Evolutionary conservation across 1,140 invertebrate species (phyloP), one percentile per base, ranked within the genome.

Genomic region (Trypoxylus dichotomus): DNA sequence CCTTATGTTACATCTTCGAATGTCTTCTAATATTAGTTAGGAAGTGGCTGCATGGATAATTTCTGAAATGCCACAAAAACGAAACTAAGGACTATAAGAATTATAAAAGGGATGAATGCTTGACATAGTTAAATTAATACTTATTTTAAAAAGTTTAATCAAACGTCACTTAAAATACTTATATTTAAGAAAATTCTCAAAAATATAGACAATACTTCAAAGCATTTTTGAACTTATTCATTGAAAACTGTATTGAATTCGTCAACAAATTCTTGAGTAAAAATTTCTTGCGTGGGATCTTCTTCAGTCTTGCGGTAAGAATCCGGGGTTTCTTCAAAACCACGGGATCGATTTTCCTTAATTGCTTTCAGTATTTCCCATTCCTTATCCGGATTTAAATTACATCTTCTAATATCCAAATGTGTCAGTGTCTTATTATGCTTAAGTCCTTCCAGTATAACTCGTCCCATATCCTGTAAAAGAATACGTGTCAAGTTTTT

Each of bases 391-490:
- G 72, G 11, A 74, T 27, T 19, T 7, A 74, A 74, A 41, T 74
- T 43, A 27, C 72, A 74, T 37, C 72, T 74, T 41, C 72, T 13
- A 21, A 37, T n/a, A 19, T 74, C 72, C 6, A 74, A 27, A 74
- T 74, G 29, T 10, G 32, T 41, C 37, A 74, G 32, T 2, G 29
- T 37, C 27, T 37, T 74, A n/a, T 74, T 74, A 37, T 41, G 15
- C 32, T 74, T 6, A 24, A 74, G 72, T 42, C 72, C 72, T 19
- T 43, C 32, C 19, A 74, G 13, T 37, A 74, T 74, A 10, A 8
- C 10, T 42, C 41, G 15, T n/a, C 41, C 72, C n/a, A 74, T 41
- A 41, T 74, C 72, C 72, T 74, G 41, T 8, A 25, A 74, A 74
- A 21, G 19, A 74, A 71, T n/a, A n/a, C n/a, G n/a, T n/a, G n/a